Evolutionary conservation across 64 coral and sea anemone genomes (phyloP), one percentile per base, ranked within the genome.

Genomic region (Montipora foliosa): DNA sequence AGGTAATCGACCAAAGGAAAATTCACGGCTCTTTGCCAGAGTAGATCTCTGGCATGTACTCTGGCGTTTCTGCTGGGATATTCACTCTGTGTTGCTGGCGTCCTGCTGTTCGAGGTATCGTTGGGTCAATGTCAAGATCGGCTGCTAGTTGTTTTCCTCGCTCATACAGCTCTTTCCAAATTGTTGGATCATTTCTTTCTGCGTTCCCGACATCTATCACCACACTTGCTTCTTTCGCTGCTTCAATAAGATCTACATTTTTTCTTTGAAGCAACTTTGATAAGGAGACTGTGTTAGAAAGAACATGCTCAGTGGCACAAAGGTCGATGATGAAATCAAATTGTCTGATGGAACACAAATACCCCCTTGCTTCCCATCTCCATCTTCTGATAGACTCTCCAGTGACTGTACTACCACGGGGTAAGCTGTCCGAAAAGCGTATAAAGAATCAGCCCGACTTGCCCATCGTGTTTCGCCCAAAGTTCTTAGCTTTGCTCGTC

Each of bases 401-500:
- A 94, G 92, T 67, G 84, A 94, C 91, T 93, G 84, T 93, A 55
- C 52, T 55, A 55, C 52, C 1, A 55, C 52, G 52, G 52, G 52
- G 52, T 55, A 55, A 55, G 52, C 66, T 67, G 86, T 87, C 77
- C 22, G 22, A 22, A 22, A 22, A 22, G 22, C 92, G 93, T 90
- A 95, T 95, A 95, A 85, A 90, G 93, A 95, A 95, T 90, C 93
- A 84, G 88, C 87, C 88, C 93, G 67, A 85, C 79, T 90, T 90
- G 87, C 93, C 93, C 93, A 95, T 89, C 93, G 87, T 90, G 93
- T 95, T 25, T 25, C 24, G 24, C 0, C 24, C 87, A 94, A 90
- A 53, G 77, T 94, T 89, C 93, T 81, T 25, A 55, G 52, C 52
- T 55, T 55, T 55, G 52, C 52, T 7, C 52, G 52, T 55, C 52